These are phyloP conservation scores for Hydrotaea cyrtoneurina DNA, from an alignment of 2,888 invertebrate genomes.

Conservation along the genomic window DNA sequence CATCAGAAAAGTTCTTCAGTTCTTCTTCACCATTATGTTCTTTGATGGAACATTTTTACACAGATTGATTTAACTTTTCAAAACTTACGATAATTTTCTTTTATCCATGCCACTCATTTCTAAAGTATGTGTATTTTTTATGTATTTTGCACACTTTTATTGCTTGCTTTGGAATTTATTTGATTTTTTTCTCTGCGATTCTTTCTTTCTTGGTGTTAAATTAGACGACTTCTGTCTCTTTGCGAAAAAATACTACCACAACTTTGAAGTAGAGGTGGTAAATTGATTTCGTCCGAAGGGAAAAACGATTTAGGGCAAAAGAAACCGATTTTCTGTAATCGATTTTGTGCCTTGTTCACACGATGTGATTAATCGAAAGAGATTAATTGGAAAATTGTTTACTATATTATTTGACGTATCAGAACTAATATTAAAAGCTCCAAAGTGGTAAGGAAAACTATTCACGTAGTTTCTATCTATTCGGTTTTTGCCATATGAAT, in stretches of 20 bases:
- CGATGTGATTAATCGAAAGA: no score
- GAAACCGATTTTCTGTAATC: no score
- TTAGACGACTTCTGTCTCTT: slow-evolving; percentile 53
- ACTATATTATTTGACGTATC: no score
- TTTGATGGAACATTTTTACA: slow-evolving; percentile 31
- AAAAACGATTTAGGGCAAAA: no score
- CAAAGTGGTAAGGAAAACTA: no score
- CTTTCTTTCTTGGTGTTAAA: slow-evolving; percentile 18
- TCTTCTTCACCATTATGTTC: slow-evolving; percentile 44
- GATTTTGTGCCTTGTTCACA: no score
- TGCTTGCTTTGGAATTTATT: slow-evolving; percentile 25
- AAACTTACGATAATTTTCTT: slow-evolving; percentile 81
- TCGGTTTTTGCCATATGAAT: no score
- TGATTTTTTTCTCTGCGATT: slow-evolving; percentile 24
- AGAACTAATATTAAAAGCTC: no score
- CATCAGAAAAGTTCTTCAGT: slow-evolving; percentile 63
- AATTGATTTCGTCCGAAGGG: neutral
- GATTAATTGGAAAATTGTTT: no score
- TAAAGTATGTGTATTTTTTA: slow-evolving; percentile 36
- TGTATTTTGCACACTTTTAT: slow-evolving; percentile 39
- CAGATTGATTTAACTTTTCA: slow-evolving; percentile 39
- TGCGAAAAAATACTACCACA: slow-evolving; percentile 65
- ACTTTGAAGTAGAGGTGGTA: slow-evolving; percentile 40
- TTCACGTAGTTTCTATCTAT: no score
- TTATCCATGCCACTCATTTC: slow-evolving; percentile 78